phyloP scores from a whole-genome alignment of 2,888 invertebrate species.

The Tortricodes alternella region DNA sequence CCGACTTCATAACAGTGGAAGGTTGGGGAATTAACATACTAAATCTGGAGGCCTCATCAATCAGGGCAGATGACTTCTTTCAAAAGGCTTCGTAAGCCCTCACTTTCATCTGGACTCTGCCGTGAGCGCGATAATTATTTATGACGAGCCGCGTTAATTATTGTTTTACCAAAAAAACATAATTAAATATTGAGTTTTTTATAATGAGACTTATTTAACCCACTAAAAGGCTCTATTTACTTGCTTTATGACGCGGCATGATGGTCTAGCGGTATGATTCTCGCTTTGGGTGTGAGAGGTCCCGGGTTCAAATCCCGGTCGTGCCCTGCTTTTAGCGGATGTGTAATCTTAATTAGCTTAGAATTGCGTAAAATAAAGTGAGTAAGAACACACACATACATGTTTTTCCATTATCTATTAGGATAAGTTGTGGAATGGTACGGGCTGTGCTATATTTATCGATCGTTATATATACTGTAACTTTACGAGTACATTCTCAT shows the following conservation, averaged over 20 bases:
- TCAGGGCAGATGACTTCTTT: conserved; percentile 71
- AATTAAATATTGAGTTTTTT: neutral
- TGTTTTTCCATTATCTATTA: no score
- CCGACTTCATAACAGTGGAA: conserved; percentile 34
- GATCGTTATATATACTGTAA: no score
- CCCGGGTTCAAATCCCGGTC: conserved; percentile 49
- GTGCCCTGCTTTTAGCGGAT: conserved; percentile 35
- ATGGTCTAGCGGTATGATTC: conserved; percentile 74
- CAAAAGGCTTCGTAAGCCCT: conserved; percentile 76
- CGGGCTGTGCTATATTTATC: no score
- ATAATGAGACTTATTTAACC: no score
- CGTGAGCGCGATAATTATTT: conserved; percentile 17
- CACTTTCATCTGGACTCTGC: conserved; percentile 71
- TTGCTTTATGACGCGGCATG: conserved; percentile 47
- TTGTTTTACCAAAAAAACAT: conserved; percentile 14
- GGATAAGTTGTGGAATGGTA: no score
- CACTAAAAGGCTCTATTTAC: neutral
- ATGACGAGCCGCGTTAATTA: conserved; percentile 17
- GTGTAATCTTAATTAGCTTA: neutral
- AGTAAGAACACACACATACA: no score
- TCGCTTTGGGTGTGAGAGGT: conserved; percentile 65
- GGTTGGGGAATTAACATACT: conserved; percentile 74
- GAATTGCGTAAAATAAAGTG: no score
- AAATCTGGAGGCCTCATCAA: conserved; percentile 75
- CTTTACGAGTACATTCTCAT: no score